Base-by-base conservation (phyloP, 2,113 vertebrate species). In the Leptodactylus fuscus region DNA sequence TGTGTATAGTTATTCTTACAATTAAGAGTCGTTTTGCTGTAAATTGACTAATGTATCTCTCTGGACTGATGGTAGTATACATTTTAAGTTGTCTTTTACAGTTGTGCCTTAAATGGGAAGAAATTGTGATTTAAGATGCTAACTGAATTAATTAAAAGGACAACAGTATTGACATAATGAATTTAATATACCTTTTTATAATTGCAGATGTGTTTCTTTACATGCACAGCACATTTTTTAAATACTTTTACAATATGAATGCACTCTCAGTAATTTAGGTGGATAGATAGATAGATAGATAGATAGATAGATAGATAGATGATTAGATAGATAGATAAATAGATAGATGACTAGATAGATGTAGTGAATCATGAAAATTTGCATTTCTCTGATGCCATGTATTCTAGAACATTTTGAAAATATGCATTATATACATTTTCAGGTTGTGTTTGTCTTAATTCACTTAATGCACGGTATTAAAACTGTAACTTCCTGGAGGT, bases 1-100 rank as follows among this genome's bases (percentile, higher is more conserved):
- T 87, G 90, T 88, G 91, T 60, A 73, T 9, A 4, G 20, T 65
- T 34, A 34, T 51, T 46, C 65, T 69, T 82, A 51, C 41, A 29
- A n/a, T 55, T 58, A 41, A 62, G 51, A 60, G 20, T 5, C 32
- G 0, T 36, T 60, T 60, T 41, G 76, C 27, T 78, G 18, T 46
- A 46, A 16, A 46, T 29, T 81, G 24, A 34, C 58, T 16, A 22
- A 32, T 49, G 48, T 48, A 69, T 48, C 24, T 46, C 48, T 67
- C 18, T 49, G 16, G 38, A 9, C 9, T 81, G 36, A 60, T 62
- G 36, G 34, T 41, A 15, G 65, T 67, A 51, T 70, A 1, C 11
- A 69, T 67, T 81, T 62, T 36, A 69, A 32, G 60, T 53, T 29
- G 60, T 81, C 13, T 82, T 81, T 65, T 65, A 11, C 15, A 29